phyloP scores from a whole-genome alignment of 2,888 invertebrate genomes.

The Galeopsomyia nigrocyanea region DNA sequence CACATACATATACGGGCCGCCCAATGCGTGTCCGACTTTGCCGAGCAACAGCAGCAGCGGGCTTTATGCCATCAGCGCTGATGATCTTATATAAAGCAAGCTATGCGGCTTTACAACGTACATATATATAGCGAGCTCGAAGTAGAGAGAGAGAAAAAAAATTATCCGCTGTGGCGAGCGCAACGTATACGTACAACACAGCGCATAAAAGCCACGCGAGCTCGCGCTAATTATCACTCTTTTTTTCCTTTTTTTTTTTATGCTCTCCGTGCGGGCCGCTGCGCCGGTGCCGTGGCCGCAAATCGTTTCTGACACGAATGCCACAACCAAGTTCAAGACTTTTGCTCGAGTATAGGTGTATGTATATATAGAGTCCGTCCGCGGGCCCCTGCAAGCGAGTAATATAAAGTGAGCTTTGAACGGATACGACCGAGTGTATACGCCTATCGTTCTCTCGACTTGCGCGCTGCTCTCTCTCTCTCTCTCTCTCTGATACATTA shows the following conservation, averaged over 20 bases:
- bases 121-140: not conserved
- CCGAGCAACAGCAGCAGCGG: not conserved
- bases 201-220: slow-evolving; percentile 10
- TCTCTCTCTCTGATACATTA: slow-evolving; percentile 20
- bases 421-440: no score
- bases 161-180: slow-evolving; percentile 9
- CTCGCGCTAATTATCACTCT: slow-evolving; percentile 37
- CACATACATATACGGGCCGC: not conserved
- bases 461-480: not conserved
- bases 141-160: slow-evolving; percentile 10
- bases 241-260: not conserved
- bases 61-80: slow-evolving; percentile 29
- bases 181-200: not conserved
- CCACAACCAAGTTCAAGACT: slow-evolving; percentile 15
- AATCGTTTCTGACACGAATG: slow-evolving; percentile 38
- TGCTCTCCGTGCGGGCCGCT: not conserved
- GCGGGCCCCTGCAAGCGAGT: no score
- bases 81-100: slow-evolving; percentile 28
- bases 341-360: not conserved
- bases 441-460: no score
- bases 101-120: not conserved
- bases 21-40: slow-evolving; percentile 20
- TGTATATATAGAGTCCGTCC: not conserved
- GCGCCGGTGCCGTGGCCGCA: slow-evolving; percentile 5
- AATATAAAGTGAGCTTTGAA: no score